Base-by-base conservation (phyloP, 2,888 invertebrate genomes). In the Lepetodrilus schrolli region DNA sequence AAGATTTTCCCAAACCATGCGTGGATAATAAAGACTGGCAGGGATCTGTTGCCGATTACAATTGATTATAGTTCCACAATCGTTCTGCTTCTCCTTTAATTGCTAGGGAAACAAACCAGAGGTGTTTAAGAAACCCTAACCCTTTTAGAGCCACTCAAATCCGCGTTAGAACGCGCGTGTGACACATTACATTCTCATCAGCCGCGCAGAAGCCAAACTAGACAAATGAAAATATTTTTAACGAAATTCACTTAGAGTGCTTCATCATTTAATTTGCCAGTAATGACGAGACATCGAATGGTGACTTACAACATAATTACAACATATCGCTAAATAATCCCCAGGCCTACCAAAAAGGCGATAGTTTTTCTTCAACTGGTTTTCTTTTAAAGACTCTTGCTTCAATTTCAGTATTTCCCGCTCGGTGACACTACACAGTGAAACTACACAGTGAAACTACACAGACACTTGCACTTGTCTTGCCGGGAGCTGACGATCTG, bases 171-270 rank as follows among this genome's bases (percentile, higher is more conserved):
- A n/a, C 26, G 17, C 30, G 26, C 30, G 17, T 58, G 34, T 58
- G 30, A 51, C 26, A n/a, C n/a, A 51, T 23, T 8, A 51, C 21
- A 21, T 1, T 13, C n/a, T 10, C 13, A n/a, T 26, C 20, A 23
- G 7, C n/a, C 30, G 13, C 26, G 30, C 48, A 7, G 3, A 58
- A 30, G 13, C 30, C 17, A 34, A 26, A 34, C 26, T 30, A 30
- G 58, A 58, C 30, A 17, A 58, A 17, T 58, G 58, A 58, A 58
- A 58, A 58, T 58, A 58, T 58, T 58, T 30, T 58, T 30, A n/a
- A 10, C 26, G 34, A 30, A 58, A 58, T 58, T 58, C 3, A 34
- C 26, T 58, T 58, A 34, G 17, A 7, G 13, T 34, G 58, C 30
- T 30, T 58, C 34, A n/a, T 58, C 58, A 58, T 58, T 58, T 58